Evolutionary conservation across 2,797 vertebrate genomes (phyloP), one percentile per base, ranked within the genome.

Genomic region (Cygnus olor): DNA sequence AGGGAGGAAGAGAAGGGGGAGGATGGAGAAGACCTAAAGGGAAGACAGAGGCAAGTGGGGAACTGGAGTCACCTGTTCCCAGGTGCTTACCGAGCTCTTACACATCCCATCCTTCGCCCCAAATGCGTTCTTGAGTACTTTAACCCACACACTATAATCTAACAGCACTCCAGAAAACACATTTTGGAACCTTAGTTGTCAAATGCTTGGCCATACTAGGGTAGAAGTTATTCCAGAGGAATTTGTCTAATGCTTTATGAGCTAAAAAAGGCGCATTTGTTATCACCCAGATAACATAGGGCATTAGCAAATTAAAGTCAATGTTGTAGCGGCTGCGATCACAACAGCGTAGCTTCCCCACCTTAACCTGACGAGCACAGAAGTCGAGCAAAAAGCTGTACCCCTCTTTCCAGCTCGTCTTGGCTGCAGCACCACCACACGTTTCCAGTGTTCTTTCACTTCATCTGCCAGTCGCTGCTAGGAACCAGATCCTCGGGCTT

Each of bases 211-310:
- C 64, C 79, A 49, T 2, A 0, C 34, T 64, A 18, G 70, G 53
- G 32, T 60, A 77, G 79, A 74, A 93, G 65, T 90, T 42, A 57
- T 73, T 85, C 53, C 79, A 61, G 81, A 87, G 53, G 69, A 81
- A 93, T 89, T 38, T 7, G 3, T 77, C 81, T 76, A 42, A 65
- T 1, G 5, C 49, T 85, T 86, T 57, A n/a, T 44, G 44, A 90
- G 79, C 88, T 77, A 92, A 93, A 93, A 92, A 36, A 10, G 47
- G 80, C 70, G 30, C 64, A 13, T 81, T 84, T 79, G 53, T 93
- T 89, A 79, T 47, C 73, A 45, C 88, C 72, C 36, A 94, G 93
- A 86, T 47, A 88, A 72, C 90, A 90, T 40, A 47, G 9, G 60
- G 80, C 56, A 70, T 76, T 70, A 90, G 71, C 34, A 77, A 86